Percentiles rank a stretch among this genome's conserved stretches.
Evolutionary conservation across 2,888 invertebrate species (phyloP).

Genomic region (Leptopterna dolabrata): DNA sequence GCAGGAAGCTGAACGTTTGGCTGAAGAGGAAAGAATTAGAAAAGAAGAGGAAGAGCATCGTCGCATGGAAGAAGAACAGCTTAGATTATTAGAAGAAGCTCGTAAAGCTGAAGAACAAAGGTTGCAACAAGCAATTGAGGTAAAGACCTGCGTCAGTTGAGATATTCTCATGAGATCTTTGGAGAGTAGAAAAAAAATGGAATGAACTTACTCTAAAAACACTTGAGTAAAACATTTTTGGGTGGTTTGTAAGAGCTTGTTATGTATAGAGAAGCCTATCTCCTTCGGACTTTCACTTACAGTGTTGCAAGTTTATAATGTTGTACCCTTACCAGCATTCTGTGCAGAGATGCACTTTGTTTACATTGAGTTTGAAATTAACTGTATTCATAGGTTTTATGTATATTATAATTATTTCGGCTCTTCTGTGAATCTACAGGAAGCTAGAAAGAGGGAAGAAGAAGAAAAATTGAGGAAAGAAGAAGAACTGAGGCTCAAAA

Average conservation of each 20-base stretch:
- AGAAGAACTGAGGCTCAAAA: constrained; percentile 74
- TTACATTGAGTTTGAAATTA: no score
- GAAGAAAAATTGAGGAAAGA: constrained; percentile 80
- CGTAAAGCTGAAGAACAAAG: constrained; percentile 87
- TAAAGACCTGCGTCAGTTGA: constrained; percentile 66
- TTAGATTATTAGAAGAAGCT: constrained; percentile 82
- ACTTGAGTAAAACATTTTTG: no score
- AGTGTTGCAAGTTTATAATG: no score
- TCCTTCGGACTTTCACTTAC: no score
- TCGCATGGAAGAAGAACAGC: constrained; percentile 83
- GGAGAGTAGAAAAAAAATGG: neutral
- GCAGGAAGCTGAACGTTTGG: constrained; percentile 78
- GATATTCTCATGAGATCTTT: neutral
- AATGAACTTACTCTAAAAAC: no score
- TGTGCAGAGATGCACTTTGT: no score
- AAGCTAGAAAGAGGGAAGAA: constrained; percentile 80
- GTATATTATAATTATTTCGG: no score
- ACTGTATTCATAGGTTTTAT: no score
- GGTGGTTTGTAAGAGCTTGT: no score
- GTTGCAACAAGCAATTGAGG: constrained; percentile 84
- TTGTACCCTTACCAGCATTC: no score
- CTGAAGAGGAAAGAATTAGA: constrained; percentile 77
- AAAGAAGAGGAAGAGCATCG: constrained; percentile 88
- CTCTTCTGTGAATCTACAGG: constrained; percentile 66
- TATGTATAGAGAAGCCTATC: no score